A percentile compares a stretch with the other conserved stretches of the same genome.
phyloP scores from a whole-genome alignment of 1,140 invertebrate genomes.

The Cheumatopsyche charites region DNA sequence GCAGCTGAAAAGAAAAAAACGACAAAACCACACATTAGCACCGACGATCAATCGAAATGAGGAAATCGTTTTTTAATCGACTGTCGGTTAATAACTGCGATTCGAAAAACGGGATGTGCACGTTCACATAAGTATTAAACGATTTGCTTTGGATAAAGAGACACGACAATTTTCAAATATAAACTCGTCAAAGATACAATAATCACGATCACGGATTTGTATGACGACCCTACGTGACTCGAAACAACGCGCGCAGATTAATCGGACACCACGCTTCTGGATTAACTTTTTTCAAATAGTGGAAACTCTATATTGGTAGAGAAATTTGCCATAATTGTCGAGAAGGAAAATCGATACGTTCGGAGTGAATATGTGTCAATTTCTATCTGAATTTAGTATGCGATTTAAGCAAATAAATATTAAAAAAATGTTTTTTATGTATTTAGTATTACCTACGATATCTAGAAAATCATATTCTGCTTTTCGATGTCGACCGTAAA shows the following conservation, averaged over 20 bases:
- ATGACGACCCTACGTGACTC: constrained; percentile 13
- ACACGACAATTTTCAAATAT: constrained; percentile 24
- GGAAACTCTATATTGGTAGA: background rate
- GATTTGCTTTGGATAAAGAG: constrained; percentile 5
- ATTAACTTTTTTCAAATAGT: background rate
- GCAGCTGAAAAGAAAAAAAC: constrained; percentile 57
- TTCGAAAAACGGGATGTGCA: background rate
- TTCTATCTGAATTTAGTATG: too few species aligned
- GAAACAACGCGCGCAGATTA: constrained; percentile 20
- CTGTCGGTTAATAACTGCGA: background rate
- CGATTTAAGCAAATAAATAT: too few species aligned
- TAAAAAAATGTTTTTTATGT: too few species aligned
- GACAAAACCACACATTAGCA: background rate
- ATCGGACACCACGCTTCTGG: background rate
- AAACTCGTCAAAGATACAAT: constrained; percentile 7
- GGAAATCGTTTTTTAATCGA: background rate
- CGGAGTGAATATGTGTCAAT: too few species aligned
- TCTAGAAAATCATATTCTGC: constrained; percentile 57
- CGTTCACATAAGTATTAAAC: background rate
- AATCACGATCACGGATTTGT: constrained; percentile 20
- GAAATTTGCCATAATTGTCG: too few species aligned
- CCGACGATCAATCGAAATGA: background rate
- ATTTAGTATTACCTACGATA: constrained; percentile 54
- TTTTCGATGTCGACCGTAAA: constrained; percentile 56
- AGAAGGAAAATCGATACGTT: too few species aligned